A percentile compares a stretch with the other conserved stretches of the same genome.
Evolutionary conservation across 1,140 invertebrate genomes (phyloP).

Genomic region (Bicyclus anynana): DNA sequence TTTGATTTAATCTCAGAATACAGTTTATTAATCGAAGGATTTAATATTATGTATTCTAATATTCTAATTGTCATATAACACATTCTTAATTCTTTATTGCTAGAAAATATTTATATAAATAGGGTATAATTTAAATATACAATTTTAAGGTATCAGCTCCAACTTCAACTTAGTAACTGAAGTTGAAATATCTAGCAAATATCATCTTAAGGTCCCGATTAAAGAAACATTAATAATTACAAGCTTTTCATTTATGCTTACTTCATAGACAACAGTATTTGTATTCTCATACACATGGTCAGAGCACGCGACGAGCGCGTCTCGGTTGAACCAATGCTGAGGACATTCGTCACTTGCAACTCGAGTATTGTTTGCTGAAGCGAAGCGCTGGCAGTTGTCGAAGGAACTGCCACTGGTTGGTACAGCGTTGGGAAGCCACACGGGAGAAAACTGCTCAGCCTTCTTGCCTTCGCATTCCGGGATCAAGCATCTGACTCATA

Average conservation of each 20-base stretch:
- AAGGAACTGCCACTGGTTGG: slow-evolving; percentile 65
- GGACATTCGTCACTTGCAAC: slow-evolving; percentile 37
- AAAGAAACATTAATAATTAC: not conserved
- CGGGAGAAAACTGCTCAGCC: slow-evolving; percentile 54
- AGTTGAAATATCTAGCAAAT: no score
- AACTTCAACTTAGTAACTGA: no score
- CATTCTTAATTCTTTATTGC: no score
- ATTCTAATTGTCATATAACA: no score
- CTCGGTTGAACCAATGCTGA: slow-evolving; percentile 34
- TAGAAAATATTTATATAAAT: no score
- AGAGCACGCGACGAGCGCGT: slow-evolving; percentile 35
- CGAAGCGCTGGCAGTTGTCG: slow-evolving; percentile 47
- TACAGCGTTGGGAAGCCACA: slow-evolving; percentile 77
- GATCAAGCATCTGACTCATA: slow-evolving; percentile 80
- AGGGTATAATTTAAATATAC: no score
- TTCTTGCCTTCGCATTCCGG: slow-evolving; percentile 77
- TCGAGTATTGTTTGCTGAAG: slow-evolving; percentile 19
- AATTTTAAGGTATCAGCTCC: no score
- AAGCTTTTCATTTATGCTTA: no score
- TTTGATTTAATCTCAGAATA: no score
- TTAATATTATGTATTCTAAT: no score
- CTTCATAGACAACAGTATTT: slow-evolving; percentile 57
- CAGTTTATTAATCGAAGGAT: no score
- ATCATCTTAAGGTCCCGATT: no score
- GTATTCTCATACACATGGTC: slow-evolving; percentile 48